Evolutionary conservation across 2,113 vertebrate species (phyloP).

Genomic region (Abramis brama): DNA sequence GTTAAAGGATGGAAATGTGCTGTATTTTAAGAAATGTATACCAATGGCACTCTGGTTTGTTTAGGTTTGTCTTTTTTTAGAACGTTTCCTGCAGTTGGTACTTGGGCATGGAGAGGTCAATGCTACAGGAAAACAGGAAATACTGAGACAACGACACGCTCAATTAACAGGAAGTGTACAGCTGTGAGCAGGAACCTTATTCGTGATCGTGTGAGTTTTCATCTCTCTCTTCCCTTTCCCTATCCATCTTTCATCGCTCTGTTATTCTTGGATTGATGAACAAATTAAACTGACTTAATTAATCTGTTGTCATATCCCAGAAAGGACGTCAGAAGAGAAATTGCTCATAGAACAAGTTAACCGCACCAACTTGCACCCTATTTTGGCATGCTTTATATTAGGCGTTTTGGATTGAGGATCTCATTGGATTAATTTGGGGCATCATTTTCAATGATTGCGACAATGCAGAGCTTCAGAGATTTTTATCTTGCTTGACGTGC

Average conservation of each 20-base stretch:
- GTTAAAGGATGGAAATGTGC: neutral
- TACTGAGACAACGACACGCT: neutral
- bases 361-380: neutral
- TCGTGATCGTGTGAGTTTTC: conserved; percentile 5
- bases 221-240: neutral
- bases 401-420: neutral
- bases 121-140: conserved; percentile 52
- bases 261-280: conserved; percentile 17
- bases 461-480: too few relatives aligned
- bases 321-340: neutral
- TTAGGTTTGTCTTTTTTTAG: conserved; percentile 13
- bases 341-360: neutral
- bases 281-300: neutral
- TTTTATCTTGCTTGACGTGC: too few relatives aligned
- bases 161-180: conserved; percentile 48
- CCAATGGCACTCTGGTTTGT: neutral
- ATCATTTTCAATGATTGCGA: too few relatives aligned
- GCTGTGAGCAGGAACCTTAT: conserved; percentile 23
- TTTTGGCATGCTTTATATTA: neutral
- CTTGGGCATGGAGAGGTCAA: conserved; percentile 30
- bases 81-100: conserved; percentile 42
- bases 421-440: too few relatives aligned
- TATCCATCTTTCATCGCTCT: neutral
- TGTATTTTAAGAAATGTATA: neutral
- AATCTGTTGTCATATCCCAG: neutral